These are phyloP conservation scores for Paguma larvata DNA, from an alignment of 2,797 vertebrate genomes.

Conservation along the genomic window DNA sequence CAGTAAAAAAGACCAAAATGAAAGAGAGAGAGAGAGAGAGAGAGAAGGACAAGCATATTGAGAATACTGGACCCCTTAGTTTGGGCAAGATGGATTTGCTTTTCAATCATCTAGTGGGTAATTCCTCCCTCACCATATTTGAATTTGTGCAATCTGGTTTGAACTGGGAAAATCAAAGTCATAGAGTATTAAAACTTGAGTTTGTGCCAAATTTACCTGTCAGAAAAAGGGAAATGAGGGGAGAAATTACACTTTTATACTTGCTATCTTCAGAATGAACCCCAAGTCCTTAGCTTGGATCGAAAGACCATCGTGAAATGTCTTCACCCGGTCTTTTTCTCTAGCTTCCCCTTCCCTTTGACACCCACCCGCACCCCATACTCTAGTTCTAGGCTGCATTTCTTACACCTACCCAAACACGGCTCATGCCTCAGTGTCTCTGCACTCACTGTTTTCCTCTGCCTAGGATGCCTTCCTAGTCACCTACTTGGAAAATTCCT, in stretches of 20 bases:
- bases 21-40: not conserved
- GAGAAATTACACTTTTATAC: not conserved
- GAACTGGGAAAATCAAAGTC: conserved; percentile 36
- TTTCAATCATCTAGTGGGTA: not conserved
- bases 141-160: not conserved
- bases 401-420: not conserved
- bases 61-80: not conserved
- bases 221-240: not conserved
- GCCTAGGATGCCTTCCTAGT: not conserved
- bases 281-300: not conserved
- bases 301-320: not conserved
- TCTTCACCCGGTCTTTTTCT: not conserved
- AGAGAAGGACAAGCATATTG: not conserved
- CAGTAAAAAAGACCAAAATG: not conserved
- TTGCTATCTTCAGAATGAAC: not conserved
- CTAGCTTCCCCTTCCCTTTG: not conserved
- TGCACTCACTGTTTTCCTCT: not conserved
- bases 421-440: not conserved
- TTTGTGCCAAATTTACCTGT: not conserved
- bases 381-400: not conserved
- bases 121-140: not conserved
- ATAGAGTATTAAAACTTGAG: not conserved
- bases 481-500: not conserved
- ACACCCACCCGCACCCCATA: fast-evolving
- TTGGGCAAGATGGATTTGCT: not conserved